Evolutionary conservation across 1,140 invertebrate genomes (phyloP).

Genomic region (Saccostrea glomerata): DNA sequence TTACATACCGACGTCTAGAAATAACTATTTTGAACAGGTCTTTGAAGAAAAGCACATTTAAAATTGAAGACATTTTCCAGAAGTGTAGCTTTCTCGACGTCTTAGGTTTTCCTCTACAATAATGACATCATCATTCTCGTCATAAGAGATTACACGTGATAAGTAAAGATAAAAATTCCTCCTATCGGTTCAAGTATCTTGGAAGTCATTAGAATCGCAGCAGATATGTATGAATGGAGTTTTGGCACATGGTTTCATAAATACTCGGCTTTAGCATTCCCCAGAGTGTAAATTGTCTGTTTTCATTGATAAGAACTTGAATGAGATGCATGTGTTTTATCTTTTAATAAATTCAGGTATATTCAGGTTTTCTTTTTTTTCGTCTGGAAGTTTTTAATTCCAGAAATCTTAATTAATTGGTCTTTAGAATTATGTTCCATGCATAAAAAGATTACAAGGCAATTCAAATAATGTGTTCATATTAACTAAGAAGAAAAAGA

Average conservation of each 20-base stretch:
- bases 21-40: too few relatives aligned
- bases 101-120: background rate
- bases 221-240: background rate
- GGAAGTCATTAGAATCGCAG: background rate
- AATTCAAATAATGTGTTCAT: background rate
- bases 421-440: background rate
- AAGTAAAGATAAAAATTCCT: background rate
- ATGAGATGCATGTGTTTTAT: background rate
- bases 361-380: background rate
- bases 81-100: too few relatives aligned
- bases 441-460: background rate
- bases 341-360: background rate
- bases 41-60: too few relatives aligned
- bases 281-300: constrained; percentile 1
- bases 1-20: too few relatives aligned
- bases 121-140: constrained; percentile 10
- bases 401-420: background rate
- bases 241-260: constrained; percentile 24
- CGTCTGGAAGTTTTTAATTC: background rate
- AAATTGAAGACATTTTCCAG: too few relatives aligned
- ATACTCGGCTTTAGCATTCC: background rate
- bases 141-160: constrained; percentile 2
- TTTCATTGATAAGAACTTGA: constrained; percentile 20
- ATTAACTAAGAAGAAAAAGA: background rate
- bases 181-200: background rate